Conservation (phyloP, 2,797 vertebrate species). For the Phoebastria nigripes region DNA sequence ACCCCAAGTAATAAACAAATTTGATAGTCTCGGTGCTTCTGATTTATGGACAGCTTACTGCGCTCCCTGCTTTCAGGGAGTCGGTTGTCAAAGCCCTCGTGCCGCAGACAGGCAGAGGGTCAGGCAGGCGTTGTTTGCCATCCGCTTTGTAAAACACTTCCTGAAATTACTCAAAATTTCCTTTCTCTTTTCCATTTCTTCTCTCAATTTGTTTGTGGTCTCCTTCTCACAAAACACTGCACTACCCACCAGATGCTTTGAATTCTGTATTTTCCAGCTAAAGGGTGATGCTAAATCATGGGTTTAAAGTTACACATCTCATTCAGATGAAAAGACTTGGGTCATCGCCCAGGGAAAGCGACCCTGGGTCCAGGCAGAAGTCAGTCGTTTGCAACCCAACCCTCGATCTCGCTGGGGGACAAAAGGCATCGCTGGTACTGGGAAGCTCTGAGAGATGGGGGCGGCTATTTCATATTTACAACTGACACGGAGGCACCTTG, state of each 20-base stretch:
- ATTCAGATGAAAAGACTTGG: neutral
- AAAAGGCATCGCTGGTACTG: neutral
- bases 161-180: neutral
- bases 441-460: neutral
- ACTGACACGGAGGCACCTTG: neutral
- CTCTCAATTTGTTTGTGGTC: neutral
- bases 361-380: neutral
- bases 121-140: neutral
- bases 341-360: neutral
- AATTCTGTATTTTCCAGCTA: neutral
- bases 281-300: neutral
- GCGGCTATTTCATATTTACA: neutral
- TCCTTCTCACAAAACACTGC: neutral
- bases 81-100: neutral
- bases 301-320: neutral
- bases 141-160: neutral
- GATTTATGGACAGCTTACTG: constrained; percentile 32
- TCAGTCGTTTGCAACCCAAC: neutral
- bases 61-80: neutral
- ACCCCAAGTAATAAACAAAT: constrained; percentile 23
- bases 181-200: neutral
- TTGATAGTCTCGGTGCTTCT: neutral
- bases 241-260: neutral
- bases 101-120: neutral
- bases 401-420: neutral